Percentiles rank a stretch among this genome's conserved stretches.
phyloP scores from a whole-genome alignment of 2,797 vertebrate genomes.

The Perdix hodgsoniae region DNA sequence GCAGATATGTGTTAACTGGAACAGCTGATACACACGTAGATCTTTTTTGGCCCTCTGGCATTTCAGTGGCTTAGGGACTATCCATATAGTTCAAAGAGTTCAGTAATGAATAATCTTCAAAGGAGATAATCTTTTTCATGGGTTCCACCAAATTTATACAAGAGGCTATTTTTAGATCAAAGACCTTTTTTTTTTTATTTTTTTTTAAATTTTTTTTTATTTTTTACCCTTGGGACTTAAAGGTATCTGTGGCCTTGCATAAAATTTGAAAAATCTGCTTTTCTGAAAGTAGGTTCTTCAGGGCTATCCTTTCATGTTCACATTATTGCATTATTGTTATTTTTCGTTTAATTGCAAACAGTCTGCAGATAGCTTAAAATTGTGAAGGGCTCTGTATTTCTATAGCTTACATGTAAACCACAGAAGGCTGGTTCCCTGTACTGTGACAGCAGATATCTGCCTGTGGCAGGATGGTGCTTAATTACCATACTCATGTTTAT shows the following conservation, averaged over 20 bases:
- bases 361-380: not conserved
- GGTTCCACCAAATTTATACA: not conserved
- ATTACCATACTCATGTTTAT: rapidly evolving
- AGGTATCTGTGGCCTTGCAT: not conserved
- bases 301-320: not conserved
- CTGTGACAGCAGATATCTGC: not conserved
- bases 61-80: constrained; percentile 10
- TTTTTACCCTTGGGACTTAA: not conserved
- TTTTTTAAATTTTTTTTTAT: too few species aligned
- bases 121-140: not conserved
- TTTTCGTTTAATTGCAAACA: constrained; percentile 2
- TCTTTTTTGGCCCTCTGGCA: not conserved
- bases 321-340: not conserved
- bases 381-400: not conserved
- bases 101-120: constrained; percentile 30
- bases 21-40: not conserved
- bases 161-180: constrained; percentile 23
- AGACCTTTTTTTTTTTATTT: not conserved
- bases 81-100: constrained; percentile 33
- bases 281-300: not conserved
- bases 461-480: not conserved
- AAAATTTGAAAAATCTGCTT: constrained; percentile 8
- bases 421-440: not conserved
- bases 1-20: not conserved
- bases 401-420: not conserved